phyloP scores from a whole-genome alignment of 2,797 vertebrate species.

The Prionace glauca region DNA sequence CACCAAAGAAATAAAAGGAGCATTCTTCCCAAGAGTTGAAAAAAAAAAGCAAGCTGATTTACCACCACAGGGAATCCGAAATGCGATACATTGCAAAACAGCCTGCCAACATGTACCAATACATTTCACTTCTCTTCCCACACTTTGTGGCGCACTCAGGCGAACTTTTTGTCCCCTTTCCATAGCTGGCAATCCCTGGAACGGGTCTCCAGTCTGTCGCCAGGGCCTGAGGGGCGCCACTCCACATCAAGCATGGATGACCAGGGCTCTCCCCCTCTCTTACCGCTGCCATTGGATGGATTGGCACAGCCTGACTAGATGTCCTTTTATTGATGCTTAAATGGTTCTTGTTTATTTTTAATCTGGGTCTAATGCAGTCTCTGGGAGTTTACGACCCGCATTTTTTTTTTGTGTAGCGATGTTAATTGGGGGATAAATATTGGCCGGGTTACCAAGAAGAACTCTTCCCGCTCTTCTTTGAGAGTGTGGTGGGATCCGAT shows the following conservation, averaged over 20 bases:
- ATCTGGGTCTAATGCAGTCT: no score
- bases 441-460: background rate
- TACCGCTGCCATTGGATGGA: no score
- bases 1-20: slow-evolving; percentile 75
- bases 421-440: background rate
- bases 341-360: no score
- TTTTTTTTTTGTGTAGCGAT: background rate
- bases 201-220: no score
- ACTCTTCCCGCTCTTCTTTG: background rate
- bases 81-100: background rate
- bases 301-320: no score
- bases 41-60: background rate
- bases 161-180: no score
- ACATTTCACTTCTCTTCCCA: background rate
- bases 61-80: background rate
- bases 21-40: background rate
- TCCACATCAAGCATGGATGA: no score
- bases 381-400: background rate
- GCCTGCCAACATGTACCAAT: background rate
- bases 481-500: background rate
- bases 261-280: no score
- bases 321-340: no score
- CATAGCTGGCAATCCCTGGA: no score
- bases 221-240: no score
- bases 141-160: no score